Conservation (phyloP, 2,888 invertebrate genomes). For the Tupiocoris notatus region DNA sequence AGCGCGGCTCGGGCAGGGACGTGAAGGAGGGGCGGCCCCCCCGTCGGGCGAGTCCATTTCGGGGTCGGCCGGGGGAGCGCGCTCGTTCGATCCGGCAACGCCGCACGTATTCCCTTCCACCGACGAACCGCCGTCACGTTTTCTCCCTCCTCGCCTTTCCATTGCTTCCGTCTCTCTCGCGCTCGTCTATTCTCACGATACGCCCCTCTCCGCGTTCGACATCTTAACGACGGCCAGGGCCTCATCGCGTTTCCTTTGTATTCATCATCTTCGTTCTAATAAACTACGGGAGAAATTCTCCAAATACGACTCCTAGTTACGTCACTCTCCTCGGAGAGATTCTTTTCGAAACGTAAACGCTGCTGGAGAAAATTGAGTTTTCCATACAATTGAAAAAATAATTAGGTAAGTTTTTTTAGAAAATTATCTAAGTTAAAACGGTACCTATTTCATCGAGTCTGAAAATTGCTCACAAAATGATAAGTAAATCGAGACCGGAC, state of each 20-base stretch:
- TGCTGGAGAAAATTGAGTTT: no score
- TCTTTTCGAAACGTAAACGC: no score
- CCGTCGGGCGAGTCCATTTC: constrained; percentile 23
- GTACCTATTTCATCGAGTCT: no score
- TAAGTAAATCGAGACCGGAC: no score
- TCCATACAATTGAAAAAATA: no score
- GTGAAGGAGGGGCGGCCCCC: constrained; percentile 3
- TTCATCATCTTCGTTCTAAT: neutral
- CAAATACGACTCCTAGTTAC: no score
- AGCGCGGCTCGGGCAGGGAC: neutral
- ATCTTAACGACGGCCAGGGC: neutral
- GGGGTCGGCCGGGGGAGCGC: neutral
- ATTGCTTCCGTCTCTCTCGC: constrained; percentile 1
- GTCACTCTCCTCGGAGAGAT: no score
- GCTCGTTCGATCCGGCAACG: constrained; percentile 33
- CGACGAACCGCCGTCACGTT: neutral
- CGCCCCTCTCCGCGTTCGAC: neutral
- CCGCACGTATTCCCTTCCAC: neutral
- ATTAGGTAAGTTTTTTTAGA: no score
- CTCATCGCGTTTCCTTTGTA: neutral
- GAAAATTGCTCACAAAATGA: no score
- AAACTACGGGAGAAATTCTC: neutral
- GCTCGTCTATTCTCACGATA: constrained; percentile 25
- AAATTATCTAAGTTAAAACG: no score
- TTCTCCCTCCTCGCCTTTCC: constrained; percentile 20